Conservation (phyloP, 2,888 invertebrate species). For the Deilephila porcellus region DNA sequence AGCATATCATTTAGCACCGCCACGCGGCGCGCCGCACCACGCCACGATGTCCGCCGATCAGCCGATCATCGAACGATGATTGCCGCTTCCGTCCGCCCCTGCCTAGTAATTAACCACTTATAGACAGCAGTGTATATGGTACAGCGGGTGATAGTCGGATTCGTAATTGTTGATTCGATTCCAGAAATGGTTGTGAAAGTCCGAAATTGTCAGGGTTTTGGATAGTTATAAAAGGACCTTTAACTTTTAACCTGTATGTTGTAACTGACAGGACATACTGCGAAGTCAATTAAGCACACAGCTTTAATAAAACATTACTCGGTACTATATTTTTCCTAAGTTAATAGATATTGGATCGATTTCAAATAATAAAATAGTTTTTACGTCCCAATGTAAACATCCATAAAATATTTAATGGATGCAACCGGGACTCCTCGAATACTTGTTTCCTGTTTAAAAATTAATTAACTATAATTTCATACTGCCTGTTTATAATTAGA, state of each 20-base stretch:
- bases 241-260: too few relatives aligned
- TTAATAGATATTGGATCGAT: too few relatives aligned
- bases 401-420: not conserved
- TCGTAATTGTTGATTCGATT: not conserved
- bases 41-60: conserved; percentile 43
- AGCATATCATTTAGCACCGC: conserved; percentile 10
- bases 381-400: not conserved
- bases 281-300: too few relatives aligned
- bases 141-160: not conserved
- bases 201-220: too few relatives aligned
- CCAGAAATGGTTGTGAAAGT: not conserved
- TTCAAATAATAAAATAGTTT: not conserved
- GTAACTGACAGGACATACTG: too few relatives aligned
- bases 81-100: conserved; percentile 45
- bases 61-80: conserved; percentile 42
- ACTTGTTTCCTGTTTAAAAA: not conserved
- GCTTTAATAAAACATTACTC: too few relatives aligned
- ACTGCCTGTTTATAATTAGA: not conserved
- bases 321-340: too few relatives aligned
- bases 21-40: conserved; percentile 8
- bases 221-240: too few relatives aligned
- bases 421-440: not conserved
- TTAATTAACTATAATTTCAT: not conserved
- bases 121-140: not conserved
- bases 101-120: conserved; percentile 39